Percentiles rank a stretch among this genome's conserved stretches.
Conservation (phyloP, 2,113 vertebrate genomes). For the Cyrtonyx montezumae region DNA sequence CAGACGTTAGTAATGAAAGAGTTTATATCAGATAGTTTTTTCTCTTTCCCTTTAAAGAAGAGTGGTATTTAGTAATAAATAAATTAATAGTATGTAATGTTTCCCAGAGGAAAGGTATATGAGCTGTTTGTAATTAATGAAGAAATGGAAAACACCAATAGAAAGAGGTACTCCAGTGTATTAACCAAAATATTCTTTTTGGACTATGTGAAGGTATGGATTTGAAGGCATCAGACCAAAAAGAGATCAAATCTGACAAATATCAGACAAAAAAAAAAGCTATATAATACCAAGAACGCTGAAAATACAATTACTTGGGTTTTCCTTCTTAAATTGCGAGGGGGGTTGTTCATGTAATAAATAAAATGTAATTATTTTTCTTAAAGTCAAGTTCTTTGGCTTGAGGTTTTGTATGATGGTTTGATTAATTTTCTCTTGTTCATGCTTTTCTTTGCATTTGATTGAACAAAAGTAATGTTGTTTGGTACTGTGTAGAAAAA, state of each 20-base stretch:
- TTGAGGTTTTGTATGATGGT: neutral
- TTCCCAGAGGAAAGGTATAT: neutral
- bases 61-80: neutral
- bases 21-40: neutral
- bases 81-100: neutral
- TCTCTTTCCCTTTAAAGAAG: neutral
- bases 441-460: neutral
- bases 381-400: neutral
- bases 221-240: neutral
- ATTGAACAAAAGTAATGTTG: neutral
- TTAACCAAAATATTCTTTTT: neutral
- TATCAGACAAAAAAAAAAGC: neutral
- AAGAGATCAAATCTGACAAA: fast-evolving
- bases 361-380: neutral
- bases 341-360: neutral
- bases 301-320: neutral
- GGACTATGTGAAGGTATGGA: neutral
- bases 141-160: neutral
- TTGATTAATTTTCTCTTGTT: neutral
- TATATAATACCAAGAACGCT: neutral
- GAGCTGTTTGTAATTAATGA: neutral
- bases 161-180: neutral
- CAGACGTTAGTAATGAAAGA: neutral
- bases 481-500: neutral
- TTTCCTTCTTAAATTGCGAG: neutral